Percentiles rank a stretch among this genome's conserved stretches.
Conservation (phyloP, 2,888 invertebrate genomes). For the Eupithecia centaureata region DNA sequence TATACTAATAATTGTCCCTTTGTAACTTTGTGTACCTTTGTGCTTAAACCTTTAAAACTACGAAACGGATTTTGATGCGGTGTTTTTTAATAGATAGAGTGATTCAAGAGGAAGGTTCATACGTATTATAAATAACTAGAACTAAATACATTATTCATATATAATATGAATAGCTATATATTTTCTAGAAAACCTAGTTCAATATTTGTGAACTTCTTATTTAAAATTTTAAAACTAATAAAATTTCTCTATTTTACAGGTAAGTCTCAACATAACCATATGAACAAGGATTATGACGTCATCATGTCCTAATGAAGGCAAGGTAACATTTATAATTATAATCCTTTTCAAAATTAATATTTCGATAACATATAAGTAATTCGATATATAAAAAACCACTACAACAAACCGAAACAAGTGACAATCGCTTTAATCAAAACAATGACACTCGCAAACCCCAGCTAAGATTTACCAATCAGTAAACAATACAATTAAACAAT, state of each 20-base stretch:
- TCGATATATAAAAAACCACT: neutral
- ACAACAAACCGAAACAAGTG: neutral
- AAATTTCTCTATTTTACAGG: constrained; percentile 49
- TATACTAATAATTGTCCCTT: too few relatives aligned
- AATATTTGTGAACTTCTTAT: too few relatives aligned
- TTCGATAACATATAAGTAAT: neutral
- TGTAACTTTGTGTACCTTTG: too few relatives aligned
- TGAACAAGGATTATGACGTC: neutral
- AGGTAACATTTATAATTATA: neutral
- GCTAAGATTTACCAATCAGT: constrained; percentile 23
- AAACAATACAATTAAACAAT: constrained; percentile 42
- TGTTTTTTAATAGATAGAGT: too few relatives aligned
- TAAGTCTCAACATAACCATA: constrained; percentile 39
- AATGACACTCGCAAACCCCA: neutral
- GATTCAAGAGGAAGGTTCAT: too few relatives aligned
- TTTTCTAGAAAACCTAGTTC: too few relatives aligned
- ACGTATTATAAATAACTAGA: too few relatives aligned
- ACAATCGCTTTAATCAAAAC: neutral
- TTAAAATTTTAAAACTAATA: neutral
- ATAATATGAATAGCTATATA: too few relatives aligned
- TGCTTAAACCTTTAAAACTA: too few relatives aligned
- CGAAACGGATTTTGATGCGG: too few relatives aligned
- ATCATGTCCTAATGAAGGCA: neutral
- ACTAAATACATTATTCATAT: too few relatives aligned
- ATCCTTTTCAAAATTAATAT: neutral